These are phyloP conservation scores for Pinna nobilis DNA, from an alignment of 1,140 invertebrate species.

Conservation along the genomic window DNA sequence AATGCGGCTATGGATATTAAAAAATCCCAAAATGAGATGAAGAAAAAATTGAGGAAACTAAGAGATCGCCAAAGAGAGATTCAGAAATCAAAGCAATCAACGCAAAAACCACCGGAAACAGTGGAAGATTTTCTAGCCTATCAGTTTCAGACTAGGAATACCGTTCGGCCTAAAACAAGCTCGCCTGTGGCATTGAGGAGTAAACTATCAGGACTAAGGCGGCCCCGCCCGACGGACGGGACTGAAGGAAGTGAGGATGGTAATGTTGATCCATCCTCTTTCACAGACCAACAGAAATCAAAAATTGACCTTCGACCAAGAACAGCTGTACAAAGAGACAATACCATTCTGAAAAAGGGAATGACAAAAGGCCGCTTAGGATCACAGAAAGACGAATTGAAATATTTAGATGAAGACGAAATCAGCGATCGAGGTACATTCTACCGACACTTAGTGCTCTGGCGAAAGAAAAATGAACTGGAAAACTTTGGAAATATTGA, in stretches of 20 bases:
- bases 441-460: not conserved
- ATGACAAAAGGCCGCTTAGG: not conserved
- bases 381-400: not conserved
- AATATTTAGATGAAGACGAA: constrained; percentile 10
- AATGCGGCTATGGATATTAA: constrained; percentile 5
- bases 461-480: not conserved
- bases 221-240: not conserved
- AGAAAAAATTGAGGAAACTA: not conserved
- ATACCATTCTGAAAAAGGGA: not conserved
- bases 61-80: constrained; percentile 14
- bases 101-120: not conserved
- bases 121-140: not conserved
- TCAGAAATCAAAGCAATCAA: not conserved
- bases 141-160: not conserved
- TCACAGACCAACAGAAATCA: constrained; percentile 4
- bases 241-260: not conserved
- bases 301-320: constrained; percentile 6
- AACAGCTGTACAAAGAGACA: constrained; percentile 2
- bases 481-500: constrained; percentile 17
- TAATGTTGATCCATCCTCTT: not conserved
- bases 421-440: constrained; percentile 5
- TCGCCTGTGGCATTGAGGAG: not conserved
- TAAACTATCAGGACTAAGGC: not conserved
- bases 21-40: constrained; percentile 4
- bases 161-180: constrained; percentile 5